Conservation (phyloP, 1,140 invertebrate genomes). For the Brachionus paranguensis region DNA sequence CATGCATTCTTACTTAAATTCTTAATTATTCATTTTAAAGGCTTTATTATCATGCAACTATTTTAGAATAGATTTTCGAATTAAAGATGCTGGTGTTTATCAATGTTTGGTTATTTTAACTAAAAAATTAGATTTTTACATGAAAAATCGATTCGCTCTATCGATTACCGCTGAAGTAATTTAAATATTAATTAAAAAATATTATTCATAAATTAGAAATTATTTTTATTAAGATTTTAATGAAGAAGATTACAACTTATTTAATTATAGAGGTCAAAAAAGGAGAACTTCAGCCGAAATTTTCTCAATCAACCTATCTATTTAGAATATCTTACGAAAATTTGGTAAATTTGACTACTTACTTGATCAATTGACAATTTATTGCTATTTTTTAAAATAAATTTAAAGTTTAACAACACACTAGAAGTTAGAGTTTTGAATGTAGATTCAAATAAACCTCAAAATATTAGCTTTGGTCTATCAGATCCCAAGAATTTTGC, state of each 20-base stretch:
- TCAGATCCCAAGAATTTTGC: neutral
- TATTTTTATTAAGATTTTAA: neutral
- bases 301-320: neutral
- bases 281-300: neutral
- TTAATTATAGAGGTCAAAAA: neutral
- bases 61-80: neutral
- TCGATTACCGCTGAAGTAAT: constrained; percentile 16
- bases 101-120: neutral
- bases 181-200: neutral
- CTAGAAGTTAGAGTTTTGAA: neutral
- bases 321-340: neutral
- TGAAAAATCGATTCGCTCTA: neutral
- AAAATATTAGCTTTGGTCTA: neutral
- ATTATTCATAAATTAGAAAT: neutral
- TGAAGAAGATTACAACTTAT: neutral
- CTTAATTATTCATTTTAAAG: neutral
- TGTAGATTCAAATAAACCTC: neutral
- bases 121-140: neutral
- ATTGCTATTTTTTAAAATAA: neutral
- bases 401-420: neutral
- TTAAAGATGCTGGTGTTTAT: neutral
- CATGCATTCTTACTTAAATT: neutral
- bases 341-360: neutral
- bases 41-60: neutral
- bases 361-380: neutral